phyloP scores from a whole-genome alignment of 2,888 invertebrate genomes.

The Aporophyla lueneburgensis region DNA sequence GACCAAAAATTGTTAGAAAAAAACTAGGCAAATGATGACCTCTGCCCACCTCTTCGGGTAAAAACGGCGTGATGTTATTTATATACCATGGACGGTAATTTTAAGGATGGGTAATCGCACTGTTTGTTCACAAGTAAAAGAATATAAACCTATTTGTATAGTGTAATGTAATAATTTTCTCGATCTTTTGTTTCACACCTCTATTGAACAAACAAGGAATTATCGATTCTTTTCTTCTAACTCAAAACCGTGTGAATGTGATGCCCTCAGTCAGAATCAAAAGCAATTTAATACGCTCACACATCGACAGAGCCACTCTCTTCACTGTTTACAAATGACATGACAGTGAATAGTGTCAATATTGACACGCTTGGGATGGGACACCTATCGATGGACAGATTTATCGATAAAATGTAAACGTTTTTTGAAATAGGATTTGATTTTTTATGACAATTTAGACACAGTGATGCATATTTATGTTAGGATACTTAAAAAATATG shows the following conservation, averaged over 20 bases:
- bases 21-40: too few relatives aligned
- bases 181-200: background rate
- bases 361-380: constrained; percentile 62
- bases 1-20: too few relatives aligned
- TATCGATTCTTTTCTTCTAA: background rate
- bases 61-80: too few relatives aligned
- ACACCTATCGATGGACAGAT: constrained; percentile 20
- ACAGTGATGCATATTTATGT: too few relatives aligned
- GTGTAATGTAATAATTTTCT: too few relatives aligned
- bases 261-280: constrained; percentile 12
- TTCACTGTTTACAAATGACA: constrained; percentile 58
- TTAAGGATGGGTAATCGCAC: too few relatives aligned
- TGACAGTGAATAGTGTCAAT: constrained; percentile 66
- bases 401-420: constrained; percentile 52
- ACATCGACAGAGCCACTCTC: constrained; percentile 32
- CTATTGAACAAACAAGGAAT: background rate
- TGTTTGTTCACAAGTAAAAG: too few relatives aligned
- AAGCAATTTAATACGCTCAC: constrained; percentile 42
- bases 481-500: too few relatives aligned
- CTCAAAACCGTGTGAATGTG: constrained; percentile 23
- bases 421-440: background rate
- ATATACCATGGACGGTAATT: too few relatives aligned
- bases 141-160: too few relatives aligned
- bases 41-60: too few relatives aligned
- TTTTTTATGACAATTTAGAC: too few relatives aligned